Evolutionary conservation across 2,888 invertebrate genomes (phyloP).

Genomic region (Andrena dorsata): DNA sequence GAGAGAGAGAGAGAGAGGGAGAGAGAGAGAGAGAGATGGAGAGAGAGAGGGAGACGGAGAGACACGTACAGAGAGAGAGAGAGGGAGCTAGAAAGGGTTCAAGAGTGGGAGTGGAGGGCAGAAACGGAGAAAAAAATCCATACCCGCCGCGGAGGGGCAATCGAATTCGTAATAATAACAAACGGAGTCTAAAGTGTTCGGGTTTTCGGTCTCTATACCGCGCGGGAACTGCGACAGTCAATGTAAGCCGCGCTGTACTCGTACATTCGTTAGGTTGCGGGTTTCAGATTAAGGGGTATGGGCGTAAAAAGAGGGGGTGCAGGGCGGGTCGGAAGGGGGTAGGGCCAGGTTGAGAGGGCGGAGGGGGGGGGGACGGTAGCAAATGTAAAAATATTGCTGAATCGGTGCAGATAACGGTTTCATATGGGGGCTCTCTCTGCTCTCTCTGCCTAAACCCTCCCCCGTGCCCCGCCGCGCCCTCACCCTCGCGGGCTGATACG

Average conservation of each 20-base stretch:
- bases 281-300: conserved; percentile 80
- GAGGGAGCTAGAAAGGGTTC: not conserved
- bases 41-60: not conserved
- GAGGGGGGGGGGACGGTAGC: conserved; percentile 63
- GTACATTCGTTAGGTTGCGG: conserved; percentile 80
- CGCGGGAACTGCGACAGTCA: conserved; percentile 59
- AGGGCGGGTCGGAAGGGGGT: too few species aligned
- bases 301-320: conserved; percentile 58
- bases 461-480: conserved; percentile 13
- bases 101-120: not conserved
- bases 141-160: conserved; percentile 25
- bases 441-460: conserved; percentile 39
- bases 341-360: not conserved
- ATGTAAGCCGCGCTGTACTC: conserved; percentile 75
- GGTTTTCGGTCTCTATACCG: conserved; percentile 48
- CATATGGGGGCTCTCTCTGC: conserved; percentile 76
- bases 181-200: conserved; percentile 68
- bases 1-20: not conserved
- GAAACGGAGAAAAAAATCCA: conserved; percentile 22
- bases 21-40: not conserved
- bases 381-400: conserved; percentile 84
- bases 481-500: conserved; percentile 66
- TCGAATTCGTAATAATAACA: conserved; percentile 70
- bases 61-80: not conserved
- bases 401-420: conserved; percentile 83